A percentile compares a stretch with the other conserved stretches of the same genome.
Evolutionary conservation across 2,113 vertebrate species (phyloP).

Genomic region (Anarrhichthys ocellatus): DNA sequence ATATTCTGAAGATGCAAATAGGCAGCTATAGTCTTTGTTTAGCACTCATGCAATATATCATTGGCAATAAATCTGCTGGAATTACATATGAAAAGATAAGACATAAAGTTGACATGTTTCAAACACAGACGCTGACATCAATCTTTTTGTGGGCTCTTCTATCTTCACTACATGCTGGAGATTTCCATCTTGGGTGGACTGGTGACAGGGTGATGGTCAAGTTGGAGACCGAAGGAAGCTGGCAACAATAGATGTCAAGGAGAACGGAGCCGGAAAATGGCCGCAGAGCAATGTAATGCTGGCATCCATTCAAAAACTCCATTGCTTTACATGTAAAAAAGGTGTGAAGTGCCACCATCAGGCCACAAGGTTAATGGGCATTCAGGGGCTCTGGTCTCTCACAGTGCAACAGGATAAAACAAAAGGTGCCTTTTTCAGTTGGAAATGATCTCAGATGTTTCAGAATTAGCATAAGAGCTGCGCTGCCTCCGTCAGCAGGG

Average conservation of each 20-base stretch:
- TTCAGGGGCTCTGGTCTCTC: slow-evolving; percentile 48
- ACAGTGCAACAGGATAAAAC: slow-evolving; percentile 59
- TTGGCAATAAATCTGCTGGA: slow-evolving; percentile 12
- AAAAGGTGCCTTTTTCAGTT: slow-evolving; percentile 68
- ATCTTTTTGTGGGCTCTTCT: slow-evolving; percentile 10
- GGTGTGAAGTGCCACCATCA: slow-evolving; percentile 69
- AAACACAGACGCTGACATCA: background rate
- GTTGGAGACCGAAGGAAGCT: slow-evolving; percentile 60
- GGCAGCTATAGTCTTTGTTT: slow-evolving; percentile 15
- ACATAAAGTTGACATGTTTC: slow-evolving; percentile 23
- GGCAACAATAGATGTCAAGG: slow-evolving; percentile 57
- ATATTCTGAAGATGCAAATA: slow-evolving; percentile 42
- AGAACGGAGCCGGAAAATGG: slow-evolving; percentile 59
- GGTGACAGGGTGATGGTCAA: slow-evolving; percentile 56
- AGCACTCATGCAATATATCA: slow-evolving; percentile 17
- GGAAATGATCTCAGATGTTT: slow-evolving; percentile 67
- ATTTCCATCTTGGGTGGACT: slow-evolving; percentile 31
- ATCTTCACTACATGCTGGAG: background rate
- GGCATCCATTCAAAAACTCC: slow-evolving; percentile 62
- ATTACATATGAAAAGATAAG: background rate
- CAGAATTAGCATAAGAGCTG: slow-evolving; percentile 68
- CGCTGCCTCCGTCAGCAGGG: slow-evolving; percentile 31
- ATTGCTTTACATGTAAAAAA: slow-evolving; percentile 72
- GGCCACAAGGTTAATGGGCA: slow-evolving; percentile 57
- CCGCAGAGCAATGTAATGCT: slow-evolving; percentile 34